Evolutionary conservation across 2,113 vertebrate genomes (phyloP).

Genomic region (Laterallus jamaicensis): DNA sequence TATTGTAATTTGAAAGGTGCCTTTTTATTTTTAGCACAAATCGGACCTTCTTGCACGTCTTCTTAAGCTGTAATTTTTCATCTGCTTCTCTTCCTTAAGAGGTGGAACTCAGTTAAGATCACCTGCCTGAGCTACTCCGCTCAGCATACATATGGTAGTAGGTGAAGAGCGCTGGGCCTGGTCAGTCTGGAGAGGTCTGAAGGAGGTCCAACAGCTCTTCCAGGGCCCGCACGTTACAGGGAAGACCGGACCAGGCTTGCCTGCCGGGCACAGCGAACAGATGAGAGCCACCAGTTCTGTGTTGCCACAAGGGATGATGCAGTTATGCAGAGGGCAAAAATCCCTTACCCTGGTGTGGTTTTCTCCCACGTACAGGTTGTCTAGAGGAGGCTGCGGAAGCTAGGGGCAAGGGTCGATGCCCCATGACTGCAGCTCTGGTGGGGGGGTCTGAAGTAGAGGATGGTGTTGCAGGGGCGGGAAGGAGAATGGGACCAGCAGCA

Average conservation of each 20-base stretch:
- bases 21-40: neutral
- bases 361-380: neutral
- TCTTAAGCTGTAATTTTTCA: neutral
- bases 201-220: neutral
- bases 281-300: neutral
- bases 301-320: neutral
- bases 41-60: neutral
- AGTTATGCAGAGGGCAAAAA: neutral
- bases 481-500: too few relatives aligned
- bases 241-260: neutral
- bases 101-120: neutral
- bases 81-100: neutral
- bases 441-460: accelerated
- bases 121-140: neutral
- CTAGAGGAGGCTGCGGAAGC: neutral
- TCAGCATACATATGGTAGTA: accelerated
- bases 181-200: neutral
- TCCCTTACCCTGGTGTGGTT: neutral
- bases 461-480: neutral
- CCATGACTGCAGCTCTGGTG: accelerated
- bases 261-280: accelerated
- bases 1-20: neutral
- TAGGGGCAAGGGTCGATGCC: too few relatives aligned
- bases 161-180: accelerated
- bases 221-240: accelerated